Conservation (phyloP, 2,113 vertebrate genomes). For the Heterochromis multidens region DNA sequence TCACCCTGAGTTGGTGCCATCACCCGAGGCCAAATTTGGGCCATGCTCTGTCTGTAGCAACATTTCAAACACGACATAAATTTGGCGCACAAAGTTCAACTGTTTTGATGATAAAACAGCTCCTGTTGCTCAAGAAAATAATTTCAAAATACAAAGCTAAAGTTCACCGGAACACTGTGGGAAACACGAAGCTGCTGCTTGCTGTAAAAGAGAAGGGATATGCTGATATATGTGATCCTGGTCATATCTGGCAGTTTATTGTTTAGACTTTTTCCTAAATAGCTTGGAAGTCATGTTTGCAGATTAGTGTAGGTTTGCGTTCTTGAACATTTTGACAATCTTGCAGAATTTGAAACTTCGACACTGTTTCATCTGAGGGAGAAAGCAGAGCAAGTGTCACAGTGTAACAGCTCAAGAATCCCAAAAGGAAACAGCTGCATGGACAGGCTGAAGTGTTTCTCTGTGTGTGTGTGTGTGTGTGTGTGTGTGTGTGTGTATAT, state of each 20-base stretch:
- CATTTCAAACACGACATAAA: background rate
- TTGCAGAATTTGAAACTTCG: background rate
- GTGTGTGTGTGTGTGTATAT: conserved; percentile 63
- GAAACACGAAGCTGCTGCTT: background rate
- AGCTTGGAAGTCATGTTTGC: background rate
- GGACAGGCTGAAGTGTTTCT: conserved; percentile 61
- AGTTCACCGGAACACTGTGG: background rate
- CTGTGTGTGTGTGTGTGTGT: conserved; percentile 26
- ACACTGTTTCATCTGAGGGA: conserved; percentile 6
- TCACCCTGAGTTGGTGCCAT: background rate
- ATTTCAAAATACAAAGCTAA: conserved; percentile 14
- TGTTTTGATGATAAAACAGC: conserved; percentile 14
- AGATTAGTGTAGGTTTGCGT: background rate
- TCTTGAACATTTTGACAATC: background rate
- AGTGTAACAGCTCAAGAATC: conserved; percentile 61
- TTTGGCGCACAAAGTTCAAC: background rate
- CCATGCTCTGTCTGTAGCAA: background rate
- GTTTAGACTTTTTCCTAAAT: background rate
- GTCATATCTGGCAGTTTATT: background rate
- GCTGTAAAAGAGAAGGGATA: background rate
- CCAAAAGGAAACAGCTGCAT: conserved; percentile 64
- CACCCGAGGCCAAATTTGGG: background rate
- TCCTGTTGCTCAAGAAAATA: conserved; percentile 30
- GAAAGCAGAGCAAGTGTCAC: conserved; percentile 44
- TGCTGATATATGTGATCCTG: background rate